phyloP scores from a whole-genome alignment of 2,888 invertebrate species.

The Megastigmus dorsalis region DNA sequence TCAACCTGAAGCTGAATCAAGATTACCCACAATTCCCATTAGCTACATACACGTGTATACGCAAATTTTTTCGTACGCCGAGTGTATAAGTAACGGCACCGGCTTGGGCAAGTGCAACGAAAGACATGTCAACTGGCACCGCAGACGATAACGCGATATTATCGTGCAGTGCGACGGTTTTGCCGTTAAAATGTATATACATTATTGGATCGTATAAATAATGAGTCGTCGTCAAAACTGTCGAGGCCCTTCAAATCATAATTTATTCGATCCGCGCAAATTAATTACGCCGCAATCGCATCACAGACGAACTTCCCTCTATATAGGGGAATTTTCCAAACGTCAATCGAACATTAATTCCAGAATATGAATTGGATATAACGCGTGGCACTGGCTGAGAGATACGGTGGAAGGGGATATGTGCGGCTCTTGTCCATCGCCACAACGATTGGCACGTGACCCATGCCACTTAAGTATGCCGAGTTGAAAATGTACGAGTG shows the following conservation, averaged over 20 bases:
- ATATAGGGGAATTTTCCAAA: not conserved
- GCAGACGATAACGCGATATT: no score
- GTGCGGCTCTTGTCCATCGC: not conserved
- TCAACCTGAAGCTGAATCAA: no score
- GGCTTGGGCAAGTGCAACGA: no score
- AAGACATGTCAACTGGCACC: no score
- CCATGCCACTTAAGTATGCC: not conserved
- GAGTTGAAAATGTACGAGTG: not conserved
- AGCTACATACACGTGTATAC: no score
- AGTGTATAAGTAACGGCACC: no score
- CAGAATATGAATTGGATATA: slow-evolving; percentile 20
- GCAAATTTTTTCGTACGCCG: no score
- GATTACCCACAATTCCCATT: no score
- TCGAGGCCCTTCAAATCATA: not conserved
- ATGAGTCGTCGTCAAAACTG: slow-evolving; percentile 6
- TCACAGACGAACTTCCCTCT: no score
- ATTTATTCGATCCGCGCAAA: slow-evolving; percentile 30
- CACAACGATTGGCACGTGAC: not conserved
- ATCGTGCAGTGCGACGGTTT: no score
- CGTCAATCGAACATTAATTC: slow-evolving; percentile 21
- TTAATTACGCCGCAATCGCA: slow-evolving; percentile 20
- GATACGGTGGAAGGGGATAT: not conserved
- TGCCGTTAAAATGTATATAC: not conserved
- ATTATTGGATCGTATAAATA: no score
- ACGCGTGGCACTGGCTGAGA: not conserved